These are phyloP conservation scores for Prionailurus bengalensis DNA, from an alignment of 2,113 vertebrate species.

Conservation along the genomic window DNA sequence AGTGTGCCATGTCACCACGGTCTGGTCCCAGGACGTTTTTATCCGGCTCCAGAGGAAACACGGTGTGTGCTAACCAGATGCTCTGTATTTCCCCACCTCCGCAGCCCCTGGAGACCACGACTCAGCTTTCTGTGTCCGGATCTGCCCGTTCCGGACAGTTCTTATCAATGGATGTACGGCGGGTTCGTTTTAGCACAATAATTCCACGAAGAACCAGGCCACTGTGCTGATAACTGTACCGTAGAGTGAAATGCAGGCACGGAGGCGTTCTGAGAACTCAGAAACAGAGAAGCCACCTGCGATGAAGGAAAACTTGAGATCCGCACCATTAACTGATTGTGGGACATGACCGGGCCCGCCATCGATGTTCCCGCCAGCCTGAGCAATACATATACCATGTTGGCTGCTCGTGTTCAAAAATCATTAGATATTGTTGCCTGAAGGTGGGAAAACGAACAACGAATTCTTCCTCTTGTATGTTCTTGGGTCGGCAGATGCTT, in stretches of 20 bases:
- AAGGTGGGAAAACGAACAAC: not conserved
- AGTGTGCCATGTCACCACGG: not conserved
- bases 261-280: accelerated
- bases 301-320: not conserved
- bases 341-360: too few species aligned
- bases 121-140: too few species aligned
- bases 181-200: not conserved
- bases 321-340: accelerated
- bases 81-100: too few species aligned
- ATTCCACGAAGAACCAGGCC: too few species aligned
- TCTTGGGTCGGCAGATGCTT: not conserved
- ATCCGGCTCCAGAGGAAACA: not conserved
- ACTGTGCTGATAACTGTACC: too few species aligned
- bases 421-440: not conserved
- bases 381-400: accelerated
- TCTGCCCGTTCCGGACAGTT: not conserved
- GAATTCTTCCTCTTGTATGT: not conserved
- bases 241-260: not conserved
- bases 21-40: not conserved
- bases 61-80: not conserved
- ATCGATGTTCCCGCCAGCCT: too few species aligned
- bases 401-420: too few species aligned
- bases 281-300: not conserved
- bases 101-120: not conserved
- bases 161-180: not conserved